Evolutionary conservation across 2,888 invertebrate species (phyloP), one percentile per base, ranked within the genome.

Genomic region (Pasiphila rectangulata): DNA sequence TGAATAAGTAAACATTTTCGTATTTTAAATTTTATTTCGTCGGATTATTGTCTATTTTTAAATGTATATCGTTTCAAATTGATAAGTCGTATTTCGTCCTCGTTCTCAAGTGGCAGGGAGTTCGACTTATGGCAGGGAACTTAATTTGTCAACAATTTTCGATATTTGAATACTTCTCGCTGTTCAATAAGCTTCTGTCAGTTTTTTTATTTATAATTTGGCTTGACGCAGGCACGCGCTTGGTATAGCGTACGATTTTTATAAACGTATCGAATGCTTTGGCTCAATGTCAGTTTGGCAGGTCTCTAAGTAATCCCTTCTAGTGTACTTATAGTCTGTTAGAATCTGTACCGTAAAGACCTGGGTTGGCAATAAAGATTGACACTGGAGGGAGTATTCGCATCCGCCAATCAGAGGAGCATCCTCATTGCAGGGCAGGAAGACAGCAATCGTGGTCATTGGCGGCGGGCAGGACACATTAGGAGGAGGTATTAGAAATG

Each of bases 111-210:
- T 86, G 85, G 84, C 82, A 81, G 83, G 85, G 87, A 80, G 83
- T 82, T 76, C 77, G 69, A 74, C 68, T 69, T 73, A 68, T 72
- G 72, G 69, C 70, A 78, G 86, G 87, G 87, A 84, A 84, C 83
- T 87, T 88, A 86, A 87, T 88, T 87, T 87, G 88, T 87, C 87
- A 87, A 88, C 87, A 88, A 87, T 88, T 87, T 87, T 82, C 84
- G 83, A 87, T 87, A 88, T 88, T 86, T 87, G 87, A 87, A 87
- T 88, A 86, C 81, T 83, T 85, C 85, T 81, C 79, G 76, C 78
- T 81, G 84, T 75, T 84, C 85, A 83, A 78, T 84, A 84, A 86
- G 83, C 86, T 83, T 79, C 86, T 84, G 85, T 84, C 83, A 79
- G 82, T 74, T 79, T 65, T 4, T 17, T 79, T 76, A 75, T 75